Conservation (phyloP, 2,888 invertebrate genomes). For the Scaptodrosophila latifasciaeformis region DNA sequence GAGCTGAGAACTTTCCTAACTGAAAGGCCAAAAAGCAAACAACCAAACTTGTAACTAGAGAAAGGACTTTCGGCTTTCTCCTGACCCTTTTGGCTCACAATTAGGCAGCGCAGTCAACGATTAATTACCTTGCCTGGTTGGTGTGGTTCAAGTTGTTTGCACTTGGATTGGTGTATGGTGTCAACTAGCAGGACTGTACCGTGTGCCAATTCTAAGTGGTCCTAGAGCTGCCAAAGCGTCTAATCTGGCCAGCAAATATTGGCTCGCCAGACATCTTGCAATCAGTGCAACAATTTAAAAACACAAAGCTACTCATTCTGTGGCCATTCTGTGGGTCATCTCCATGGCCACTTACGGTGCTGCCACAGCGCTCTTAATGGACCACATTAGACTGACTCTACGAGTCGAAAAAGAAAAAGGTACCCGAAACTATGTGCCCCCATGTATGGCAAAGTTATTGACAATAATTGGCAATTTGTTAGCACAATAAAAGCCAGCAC, state of each 20-base stretch:
- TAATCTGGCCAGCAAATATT: not conserved
- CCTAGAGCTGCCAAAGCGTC: not conserved
- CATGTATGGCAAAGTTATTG: slow-evolving; percentile 67
- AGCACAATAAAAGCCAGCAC: slow-evolving; percentile 51
- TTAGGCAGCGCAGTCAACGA: not conserved
- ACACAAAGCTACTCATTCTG: not conserved
- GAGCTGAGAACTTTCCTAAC: too few relatives aligned
- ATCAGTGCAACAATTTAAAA: not conserved
- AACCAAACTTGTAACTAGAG: too few relatives aligned
- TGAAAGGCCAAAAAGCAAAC: not conserved
- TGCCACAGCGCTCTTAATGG: slow-evolving; percentile 43
- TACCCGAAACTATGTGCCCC: slow-evolving; percentile 5
- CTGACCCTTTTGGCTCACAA: not conserved
- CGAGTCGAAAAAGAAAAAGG: slow-evolving; percentile 29
- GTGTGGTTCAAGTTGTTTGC: too few relatives aligned
- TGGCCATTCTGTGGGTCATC: slow-evolving; percentile 13
- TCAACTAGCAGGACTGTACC: too few relatives aligned
- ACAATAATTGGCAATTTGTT: slow-evolving; percentile 67
- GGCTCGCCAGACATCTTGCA: not conserved
- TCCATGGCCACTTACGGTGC: not conserved
- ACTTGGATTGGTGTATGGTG: too few relatives aligned
- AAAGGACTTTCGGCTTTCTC: slow-evolving; percentile 1
- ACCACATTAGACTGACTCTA: slow-evolving; percentile 58
- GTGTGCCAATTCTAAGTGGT: not conserved
- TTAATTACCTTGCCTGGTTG: not conserved